phyloP scores from a whole-genome alignment of 2,888 invertebrate species.

The Hyppa rectilinea region DNA sequence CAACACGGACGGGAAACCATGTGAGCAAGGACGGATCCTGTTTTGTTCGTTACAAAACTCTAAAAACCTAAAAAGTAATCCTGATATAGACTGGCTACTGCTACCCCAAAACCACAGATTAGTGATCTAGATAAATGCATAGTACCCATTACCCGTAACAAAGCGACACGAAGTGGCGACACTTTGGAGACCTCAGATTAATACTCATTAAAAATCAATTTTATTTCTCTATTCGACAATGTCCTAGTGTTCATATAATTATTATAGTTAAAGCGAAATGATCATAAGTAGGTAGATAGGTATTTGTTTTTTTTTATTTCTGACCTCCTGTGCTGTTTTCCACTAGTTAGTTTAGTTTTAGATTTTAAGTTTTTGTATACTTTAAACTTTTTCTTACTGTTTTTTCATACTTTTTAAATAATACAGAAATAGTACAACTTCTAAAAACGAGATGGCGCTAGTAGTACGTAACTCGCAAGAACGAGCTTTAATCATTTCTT shows the following conservation, averaged over 20 bases:
- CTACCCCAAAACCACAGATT: background rate
- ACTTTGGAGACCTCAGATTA: constrained; percentile 2
- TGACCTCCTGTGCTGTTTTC: background rate
- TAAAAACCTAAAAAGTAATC: background rate
- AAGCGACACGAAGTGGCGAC: background rate
- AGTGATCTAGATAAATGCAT: background rate
- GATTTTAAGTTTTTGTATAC: background rate
- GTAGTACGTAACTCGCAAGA: background rate
- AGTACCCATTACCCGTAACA: background rate
- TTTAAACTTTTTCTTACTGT: background rate
- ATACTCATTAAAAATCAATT: background rate
- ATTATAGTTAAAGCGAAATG: background rate
- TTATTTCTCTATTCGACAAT: background rate
- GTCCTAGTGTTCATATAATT: background rate
- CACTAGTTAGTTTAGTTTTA: background rate
- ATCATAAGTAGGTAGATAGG: background rate
- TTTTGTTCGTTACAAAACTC: background rate
- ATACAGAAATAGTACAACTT: background rate
- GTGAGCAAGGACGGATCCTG: too few relatives aligned
- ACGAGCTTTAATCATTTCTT: background rate
- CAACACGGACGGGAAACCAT: too few relatives aligned
- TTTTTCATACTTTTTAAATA: background rate
- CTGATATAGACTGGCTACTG: too few relatives aligned
- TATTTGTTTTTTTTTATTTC: background rate
- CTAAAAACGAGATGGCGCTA: constrained; percentile 8